phyloP scores from a whole-genome alignment of 2,113 vertebrate genomes.

The Chloropsis cyanopogon region DNA sequence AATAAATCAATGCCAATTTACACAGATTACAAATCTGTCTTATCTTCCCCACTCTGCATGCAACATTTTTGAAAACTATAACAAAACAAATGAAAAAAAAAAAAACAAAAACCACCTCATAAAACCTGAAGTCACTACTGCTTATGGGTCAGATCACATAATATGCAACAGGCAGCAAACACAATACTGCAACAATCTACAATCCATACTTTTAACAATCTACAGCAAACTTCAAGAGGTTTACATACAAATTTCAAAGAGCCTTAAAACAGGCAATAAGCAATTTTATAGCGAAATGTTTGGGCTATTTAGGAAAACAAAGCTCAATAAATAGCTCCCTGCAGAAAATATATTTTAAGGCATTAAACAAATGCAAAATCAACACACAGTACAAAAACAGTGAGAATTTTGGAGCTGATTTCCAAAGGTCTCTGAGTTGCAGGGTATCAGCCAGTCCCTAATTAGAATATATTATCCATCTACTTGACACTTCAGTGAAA shows the following conservation, averaged over 20 bases:
- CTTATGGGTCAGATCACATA: background rate
- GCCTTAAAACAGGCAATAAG: background rate
- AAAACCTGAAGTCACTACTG: background rate
- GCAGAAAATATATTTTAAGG: background rate
- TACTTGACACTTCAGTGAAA: constrained; percentile 76
- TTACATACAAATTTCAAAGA: background rate
- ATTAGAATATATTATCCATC: constrained; percentile 80
- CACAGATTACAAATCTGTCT: background rate
- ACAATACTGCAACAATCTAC: background rate
- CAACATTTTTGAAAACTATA: background rate
- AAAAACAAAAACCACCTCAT: background rate
- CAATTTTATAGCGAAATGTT: background rate
- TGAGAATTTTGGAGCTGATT: constrained; percentile 36
- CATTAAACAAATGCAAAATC: background rate
- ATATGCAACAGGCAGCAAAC: background rate
- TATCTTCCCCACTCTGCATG: background rate
- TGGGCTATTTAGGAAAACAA: background rate
- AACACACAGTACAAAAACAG: background rate
- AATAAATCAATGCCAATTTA: background rate
- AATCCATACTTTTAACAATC: background rate
- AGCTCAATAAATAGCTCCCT: background rate
- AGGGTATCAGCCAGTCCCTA: constrained; percentile 66
- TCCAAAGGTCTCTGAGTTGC: constrained; percentile 37
- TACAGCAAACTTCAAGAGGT: background rate
- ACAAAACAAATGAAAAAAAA: background rate